Base-by-base conservation (phyloP, 1,140 invertebrate genomes). In the Drosophila pseudoananassae region DNA sequence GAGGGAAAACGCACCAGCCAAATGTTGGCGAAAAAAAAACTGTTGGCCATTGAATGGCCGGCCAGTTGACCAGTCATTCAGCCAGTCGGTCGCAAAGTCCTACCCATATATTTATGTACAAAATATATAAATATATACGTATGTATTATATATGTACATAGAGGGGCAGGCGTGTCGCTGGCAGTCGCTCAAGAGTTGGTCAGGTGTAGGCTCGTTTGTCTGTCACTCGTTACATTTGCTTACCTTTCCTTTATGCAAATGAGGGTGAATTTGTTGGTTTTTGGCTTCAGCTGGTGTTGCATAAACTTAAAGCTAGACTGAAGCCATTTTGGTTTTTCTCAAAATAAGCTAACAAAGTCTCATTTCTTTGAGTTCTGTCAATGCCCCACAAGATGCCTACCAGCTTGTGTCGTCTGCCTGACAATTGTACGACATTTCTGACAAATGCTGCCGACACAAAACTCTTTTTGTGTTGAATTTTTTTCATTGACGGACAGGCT, bases 161-260 rank as follows among this genome's bases (percentile, higher is more conserved):
- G 33, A 36, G n/a, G 7, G 3, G 33, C 6, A 72, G 56, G 60
- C 55, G 33, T 54, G 45, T 43, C 53, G 31, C 49, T 72, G 56
- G 68, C 54, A 61, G 55, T 73, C 59, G 53, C 60, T 72, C 59
- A 65, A 64, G 64, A 57, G 63, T 58, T 87, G 77, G 82, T 78
- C 82, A 85, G 82, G 82, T 85, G 68, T 73, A 81, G 73, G 69
- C 81, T 87, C 78, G 78, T 82, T 85, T 85, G 81, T 85, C 81
- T 81, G 82, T 81, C 81, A 85, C 68, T 78, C 69, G 73, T 60
- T 81, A 75, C 73, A 87, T 77, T 68, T 51, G 66, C 43, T 70
- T 87, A 76, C 82, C 79, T 85, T 85, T 85, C 82, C 74, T 85
- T 85, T 85, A 85, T 85, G 83, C 65, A 87, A 85, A 85, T 85